phyloP scores from a whole-genome alignment of 2,888 invertebrate genomes.

The Anthrax anthrax region DNA sequence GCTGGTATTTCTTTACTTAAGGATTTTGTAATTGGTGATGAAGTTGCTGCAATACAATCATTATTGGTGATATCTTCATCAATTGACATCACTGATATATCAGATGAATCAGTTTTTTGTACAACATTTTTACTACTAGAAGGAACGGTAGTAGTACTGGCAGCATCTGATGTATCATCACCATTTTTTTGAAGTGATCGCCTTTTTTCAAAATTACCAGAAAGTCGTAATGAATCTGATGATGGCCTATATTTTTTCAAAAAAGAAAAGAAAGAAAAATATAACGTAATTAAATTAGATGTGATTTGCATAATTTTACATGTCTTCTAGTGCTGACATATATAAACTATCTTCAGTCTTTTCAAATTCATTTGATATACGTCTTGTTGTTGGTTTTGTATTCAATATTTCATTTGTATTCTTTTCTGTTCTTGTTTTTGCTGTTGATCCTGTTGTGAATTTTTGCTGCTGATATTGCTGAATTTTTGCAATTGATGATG shows the following conservation, averaged over 20 bases:
- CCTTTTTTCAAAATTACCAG: conserved; percentile 21
- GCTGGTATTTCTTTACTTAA: conserved; percentile 38
- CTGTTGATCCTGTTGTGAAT: conserved; percentile 27
- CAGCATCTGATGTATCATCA: too few relatives aligned
- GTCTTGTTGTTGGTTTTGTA: conserved; percentile 31
- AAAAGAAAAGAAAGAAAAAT: not conserved
- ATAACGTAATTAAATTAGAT: conserved; percentile 2
- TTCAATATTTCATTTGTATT: conserved; percentile 18
- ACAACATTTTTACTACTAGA: too few relatives aligned
- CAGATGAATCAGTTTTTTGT: conserved; percentile 18
- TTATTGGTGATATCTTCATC: conserved; percentile 29
- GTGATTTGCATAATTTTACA: conserved; percentile 44
- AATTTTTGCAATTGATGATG: not conserved
- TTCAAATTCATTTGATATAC: conserved; percentile 53
- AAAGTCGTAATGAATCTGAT: conserved; percentile 26
- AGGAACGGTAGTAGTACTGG: too few relatives aligned
- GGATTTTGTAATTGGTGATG: conserved; percentile 27
- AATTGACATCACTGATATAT: conserved; percentile 32
- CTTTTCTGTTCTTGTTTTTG: conserved; percentile 18
- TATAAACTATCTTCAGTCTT: conserved; percentile 64
- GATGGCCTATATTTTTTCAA: conserved; percentile 16
- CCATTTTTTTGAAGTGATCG: conserved; percentile 6
- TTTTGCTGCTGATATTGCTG: conserved; percentile 15
- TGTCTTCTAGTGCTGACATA: conserved; percentile 60
- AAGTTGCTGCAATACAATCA: conserved; percentile 30